Base-by-base conservation (phyloP, 2,797 vertebrate genomes). In the Tapirus indicus region DNA sequence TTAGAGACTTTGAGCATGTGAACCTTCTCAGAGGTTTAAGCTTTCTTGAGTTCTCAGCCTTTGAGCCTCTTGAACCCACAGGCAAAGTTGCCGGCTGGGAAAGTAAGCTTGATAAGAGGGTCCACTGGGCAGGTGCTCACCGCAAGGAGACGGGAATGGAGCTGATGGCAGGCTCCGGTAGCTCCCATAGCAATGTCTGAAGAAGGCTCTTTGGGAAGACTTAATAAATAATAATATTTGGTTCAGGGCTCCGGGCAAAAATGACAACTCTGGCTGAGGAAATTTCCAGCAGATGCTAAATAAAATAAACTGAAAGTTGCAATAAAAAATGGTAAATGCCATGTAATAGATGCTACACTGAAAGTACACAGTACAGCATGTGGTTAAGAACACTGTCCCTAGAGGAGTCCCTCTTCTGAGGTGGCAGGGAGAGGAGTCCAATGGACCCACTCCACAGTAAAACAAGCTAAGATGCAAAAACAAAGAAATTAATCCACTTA, bases 201-300 rank as follows among this genome's bases (percentile, higher is more conserved):
- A 58, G 47, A 52, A 8, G 32, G 4, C 3, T 92, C 4, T 72
- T 88, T 87, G 79, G 49, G 20, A 77, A 92, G 66, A 89, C 21
- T 82, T 93, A 82, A 62, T 68, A 88, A 84, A 44, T 79, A 64
- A 56, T 56, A 52, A 60, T 88, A n/a, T 94, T 83, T 93, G 17
- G 12, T 84, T 54, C 32, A 89, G 14, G 38, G 27, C 66, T 91
- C 27, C 11, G 69, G 49, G 13, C 58, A 92, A 86, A 58, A 83
- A 64, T 66, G 14, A 75, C 17, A 88, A 5, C 8, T 58, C 44
- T 90, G 20, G 54, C 49, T 89, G 38, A 64, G 38, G 32, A 80
- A 47, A 89, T 68, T 69, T 60, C 60, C 54, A 56, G 32, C 4
- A 44, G 62, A 64, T 87, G 1, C 41, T 78, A 44, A 27, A 86